phyloP scores from a whole-genome alignment of 2,113 vertebrate species.

The Gymnobelideus leadbeateri region DNA sequence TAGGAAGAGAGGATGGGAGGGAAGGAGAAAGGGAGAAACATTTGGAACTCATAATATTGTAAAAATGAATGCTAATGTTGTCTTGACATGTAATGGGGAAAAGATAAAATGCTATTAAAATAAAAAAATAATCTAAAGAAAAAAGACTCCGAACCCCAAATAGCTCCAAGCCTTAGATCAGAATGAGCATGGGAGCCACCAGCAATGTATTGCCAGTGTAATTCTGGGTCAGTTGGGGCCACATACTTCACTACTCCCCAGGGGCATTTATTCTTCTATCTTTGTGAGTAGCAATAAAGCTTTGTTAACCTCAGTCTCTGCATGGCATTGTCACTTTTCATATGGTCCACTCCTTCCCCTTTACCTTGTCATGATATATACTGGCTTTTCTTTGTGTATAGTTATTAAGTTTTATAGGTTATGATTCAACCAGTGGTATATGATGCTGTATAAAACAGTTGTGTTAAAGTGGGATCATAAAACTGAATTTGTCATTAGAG shows the following conservation, averaged over 20 bases:
- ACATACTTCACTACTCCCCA: not conserved
- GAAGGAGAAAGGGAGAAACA: too few species aligned
- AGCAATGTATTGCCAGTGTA: not conserved
- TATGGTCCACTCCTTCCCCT: not conserved
- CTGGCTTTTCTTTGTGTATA: not conserved
- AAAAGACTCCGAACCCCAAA: not conserved
- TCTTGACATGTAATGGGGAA: too few species aligned
- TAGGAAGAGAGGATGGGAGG: too few species aligned
- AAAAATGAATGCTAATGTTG: too few species aligned
- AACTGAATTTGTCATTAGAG: not conserved
- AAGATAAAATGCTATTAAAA: too few species aligned
- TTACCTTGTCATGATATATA: not conserved
- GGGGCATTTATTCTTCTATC: not conserved
- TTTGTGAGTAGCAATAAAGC: not conserved
- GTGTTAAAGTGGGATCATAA: not conserved
- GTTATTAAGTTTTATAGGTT: slow-evolving; percentile 13
- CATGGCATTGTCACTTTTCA: not conserved
- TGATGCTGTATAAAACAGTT: not conserved
- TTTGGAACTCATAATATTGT: too few species aligned
- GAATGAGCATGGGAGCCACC: not conserved
- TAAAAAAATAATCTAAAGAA: too few species aligned
- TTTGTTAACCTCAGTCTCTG: not conserved
- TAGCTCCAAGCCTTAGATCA: not conserved
- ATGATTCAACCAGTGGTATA: not conserved
- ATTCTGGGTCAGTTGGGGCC: not conserved